These are phyloP conservation scores for Lucilia sericata DNA, from an alignment of 1,140 invertebrate genomes.

Conservation along the genomic window DNA sequence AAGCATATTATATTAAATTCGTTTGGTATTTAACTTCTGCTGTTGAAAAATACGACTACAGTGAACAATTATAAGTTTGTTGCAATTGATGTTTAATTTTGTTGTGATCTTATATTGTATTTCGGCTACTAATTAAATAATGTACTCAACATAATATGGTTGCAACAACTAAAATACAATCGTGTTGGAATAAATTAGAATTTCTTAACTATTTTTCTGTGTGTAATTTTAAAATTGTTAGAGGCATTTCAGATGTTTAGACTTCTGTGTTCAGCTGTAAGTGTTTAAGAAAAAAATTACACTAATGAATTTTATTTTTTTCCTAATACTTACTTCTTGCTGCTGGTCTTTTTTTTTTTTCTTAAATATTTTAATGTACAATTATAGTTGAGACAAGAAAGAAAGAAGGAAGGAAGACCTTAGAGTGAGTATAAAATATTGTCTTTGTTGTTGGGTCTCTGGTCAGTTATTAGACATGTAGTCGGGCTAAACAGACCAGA, in stretches of 20 bases:
- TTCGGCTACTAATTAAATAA: no score
- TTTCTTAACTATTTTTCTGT: no score
- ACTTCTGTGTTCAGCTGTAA: not conserved
- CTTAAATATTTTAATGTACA: not conserved
- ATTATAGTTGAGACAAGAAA: not conserved
- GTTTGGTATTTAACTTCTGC: no score
- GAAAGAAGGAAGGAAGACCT: not conserved
- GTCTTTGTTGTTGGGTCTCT: not conserved
- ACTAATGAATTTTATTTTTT: not conserved
- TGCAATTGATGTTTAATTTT: no score
- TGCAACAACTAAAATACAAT: not conserved
- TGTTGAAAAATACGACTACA: no score
- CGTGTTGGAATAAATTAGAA: not conserved
- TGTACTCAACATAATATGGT: no score
- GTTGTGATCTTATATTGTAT: no score
- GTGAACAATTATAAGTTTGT: no score
- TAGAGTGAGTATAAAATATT: not conserved
- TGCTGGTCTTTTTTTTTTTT: not conserved
- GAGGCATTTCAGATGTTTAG: conserved; percentile 8
- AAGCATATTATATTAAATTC: no score
- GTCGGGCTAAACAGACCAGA: not conserved
- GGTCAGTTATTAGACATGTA: conserved; percentile 21
- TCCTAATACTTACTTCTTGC: not conserved
- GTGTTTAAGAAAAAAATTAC: conserved; percentile 4
- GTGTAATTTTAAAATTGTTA: not conserved